Evolutionary conservation across 2,797 vertebrate species (phyloP), one percentile per base, ranked within the genome.

Genomic region (Fundulus diaphanus): DNA sequence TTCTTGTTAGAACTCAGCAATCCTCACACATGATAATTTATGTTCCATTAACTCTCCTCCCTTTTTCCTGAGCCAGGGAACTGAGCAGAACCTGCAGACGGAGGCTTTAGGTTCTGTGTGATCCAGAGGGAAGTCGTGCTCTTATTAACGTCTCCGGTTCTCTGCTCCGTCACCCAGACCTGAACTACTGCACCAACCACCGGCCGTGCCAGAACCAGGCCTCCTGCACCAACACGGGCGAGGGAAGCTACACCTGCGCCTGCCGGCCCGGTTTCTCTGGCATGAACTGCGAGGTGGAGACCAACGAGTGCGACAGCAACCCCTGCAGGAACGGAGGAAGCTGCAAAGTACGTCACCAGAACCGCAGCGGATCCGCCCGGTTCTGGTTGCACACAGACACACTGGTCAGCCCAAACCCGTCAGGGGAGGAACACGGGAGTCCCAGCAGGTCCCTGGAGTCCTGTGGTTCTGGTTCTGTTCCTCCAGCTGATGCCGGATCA

Each of bases 291-390:
- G 94, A 96, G 48, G 73, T 91, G 0, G 92, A 96, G 72, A 94
- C 88, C 74, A 97, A 96, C 74, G 95, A 96, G 78, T 98, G 97
- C 6, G 95, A 96, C 66, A 96, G 96, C 88, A 96, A 95, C 90
- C 97, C 96, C 0, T 98, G 97, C 92, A 96, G 92, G 90, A 98
- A 96, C 0, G 96, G 97, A 2, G 97, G 97, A 86, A 97, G 97
- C 90, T 98, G 97, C 81, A 96, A 89, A 0, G 97, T 98, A 89
- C 94, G 97, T 85, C 20, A 7, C 29, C 40, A 49, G 51, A 52
- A 9, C 51, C 22, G 22, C 22, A 7, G 2, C 51, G 27, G 24
- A 27, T 27, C 52, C 54, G 13, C 24, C 9, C 2, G n/a, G n/a
- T 54, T 54, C 52, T 54, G 52, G 4, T 56, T 5, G n/a, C 54